These are phyloP conservation scores for Equus quagga DNA, from an alignment of 2,113 vertebrate species.

Conservation along the genomic window DNA sequence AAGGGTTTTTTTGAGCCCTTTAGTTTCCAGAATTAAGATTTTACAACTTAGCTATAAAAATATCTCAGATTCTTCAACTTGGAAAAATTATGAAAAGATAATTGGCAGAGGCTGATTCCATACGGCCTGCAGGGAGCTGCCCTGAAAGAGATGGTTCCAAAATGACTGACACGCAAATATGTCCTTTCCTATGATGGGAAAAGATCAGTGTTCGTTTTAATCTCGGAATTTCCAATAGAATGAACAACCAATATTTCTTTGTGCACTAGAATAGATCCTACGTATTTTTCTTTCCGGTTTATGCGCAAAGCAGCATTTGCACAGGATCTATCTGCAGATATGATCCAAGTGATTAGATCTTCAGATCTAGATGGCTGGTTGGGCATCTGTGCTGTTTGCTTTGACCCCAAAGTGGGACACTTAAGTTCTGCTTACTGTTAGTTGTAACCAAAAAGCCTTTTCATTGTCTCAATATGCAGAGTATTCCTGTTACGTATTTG, in stretches of 20 bases:
- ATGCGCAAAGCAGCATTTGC: neutral
- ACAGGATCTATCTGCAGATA: neutral
- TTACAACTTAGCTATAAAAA: constrained; percentile 29
- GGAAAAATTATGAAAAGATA: constrained; percentile 2
- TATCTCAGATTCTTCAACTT: neutral
- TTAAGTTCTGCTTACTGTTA: neutral
- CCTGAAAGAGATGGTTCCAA: neutral
- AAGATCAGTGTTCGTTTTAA: neutral
- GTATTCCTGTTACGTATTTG: neutral
- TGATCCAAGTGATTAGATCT: neutral
- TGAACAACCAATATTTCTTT: neutral
- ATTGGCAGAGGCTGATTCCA: neutral
- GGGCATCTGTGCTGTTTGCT: neutral
- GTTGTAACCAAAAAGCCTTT: neutral
- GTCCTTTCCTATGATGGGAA: neutral
- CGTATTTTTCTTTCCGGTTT: neutral
- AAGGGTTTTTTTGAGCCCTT: neutral
- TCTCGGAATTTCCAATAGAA: neutral
- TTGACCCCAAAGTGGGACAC: neutral
- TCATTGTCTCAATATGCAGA: neutral
- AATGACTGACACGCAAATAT: neutral
- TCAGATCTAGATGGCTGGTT: neutral
- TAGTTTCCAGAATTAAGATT: neutral
- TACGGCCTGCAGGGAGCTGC: neutral
- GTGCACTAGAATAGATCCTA: rapidly evolving